phyloP scores from a whole-genome alignment of 2,888 invertebrate genomes.

The Acrobeloides nanus region DNA sequence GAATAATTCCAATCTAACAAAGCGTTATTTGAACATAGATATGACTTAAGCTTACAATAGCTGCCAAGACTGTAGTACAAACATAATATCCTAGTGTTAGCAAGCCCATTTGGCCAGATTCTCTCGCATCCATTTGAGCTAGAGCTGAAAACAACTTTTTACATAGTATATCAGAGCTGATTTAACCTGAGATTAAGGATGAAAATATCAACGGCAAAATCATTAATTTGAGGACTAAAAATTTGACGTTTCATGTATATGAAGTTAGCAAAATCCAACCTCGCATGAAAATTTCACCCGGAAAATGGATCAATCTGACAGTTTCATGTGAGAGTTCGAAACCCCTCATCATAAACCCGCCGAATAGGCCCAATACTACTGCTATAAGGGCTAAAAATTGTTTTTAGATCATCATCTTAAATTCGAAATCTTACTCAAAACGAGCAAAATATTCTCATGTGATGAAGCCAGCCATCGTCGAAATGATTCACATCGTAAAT shows the following conservation, averaged over 20 bases:
- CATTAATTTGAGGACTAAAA: constrained; percentile 75
- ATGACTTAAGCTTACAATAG: constrained; percentile 56
- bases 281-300: constrained; percentile 85
- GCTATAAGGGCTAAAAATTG: constrained; percentile 72
- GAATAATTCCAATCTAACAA: constrained; percentile 60
- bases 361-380: constrained; percentile 65
- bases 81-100: constrained; percentile 64
- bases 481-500: too few relatives aligned
- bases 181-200: constrained; percentile 67
- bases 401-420: too few relatives aligned
- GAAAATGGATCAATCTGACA: constrained; percentile 70
- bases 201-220: constrained; percentile 81
- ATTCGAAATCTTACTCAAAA: too few relatives aligned
- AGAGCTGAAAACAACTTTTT: constrained; percentile 29
- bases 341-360: constrained; percentile 56
- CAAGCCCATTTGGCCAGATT: constrained; percentile 60
- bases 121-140: constrained; percentile 52
- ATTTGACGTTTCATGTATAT: too few relatives aligned
- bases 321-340: constrained; percentile 61
- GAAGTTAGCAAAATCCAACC: too few relatives aligned
- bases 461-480: too few relatives aligned
- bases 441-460: too few relatives aligned
- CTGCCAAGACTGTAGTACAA: constrained; percentile 63
- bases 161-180: not conserved
- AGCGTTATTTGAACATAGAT: not conserved